phyloP scores from a whole-genome alignment of 2,888 invertebrate genomes.

The Dasypogon diadema region DNA sequence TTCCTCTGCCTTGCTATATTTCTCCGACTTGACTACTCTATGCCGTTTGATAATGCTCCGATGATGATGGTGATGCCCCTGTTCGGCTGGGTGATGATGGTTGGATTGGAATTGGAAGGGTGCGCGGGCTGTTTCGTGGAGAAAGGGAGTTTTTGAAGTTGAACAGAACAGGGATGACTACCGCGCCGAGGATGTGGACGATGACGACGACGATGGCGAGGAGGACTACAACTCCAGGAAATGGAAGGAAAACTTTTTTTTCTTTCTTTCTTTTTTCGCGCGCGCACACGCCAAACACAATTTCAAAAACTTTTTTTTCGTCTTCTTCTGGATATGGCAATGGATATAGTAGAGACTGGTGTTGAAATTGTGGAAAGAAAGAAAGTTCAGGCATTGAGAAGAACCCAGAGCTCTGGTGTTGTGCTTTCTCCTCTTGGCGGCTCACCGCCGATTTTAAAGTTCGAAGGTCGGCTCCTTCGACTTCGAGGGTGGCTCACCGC shows the following conservation, averaged over 20 bases:
- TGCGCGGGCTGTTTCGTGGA: neutral
- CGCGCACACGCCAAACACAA: neutral
- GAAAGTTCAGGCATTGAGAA: no score
- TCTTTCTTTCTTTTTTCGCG: neutral
- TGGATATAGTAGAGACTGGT: no score
- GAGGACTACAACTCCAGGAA: neutral
- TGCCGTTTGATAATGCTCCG: neutral
- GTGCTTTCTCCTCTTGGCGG: neutral
- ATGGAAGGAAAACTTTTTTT: neutral
- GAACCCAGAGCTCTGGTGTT: neutral
- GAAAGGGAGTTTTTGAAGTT: neutral
- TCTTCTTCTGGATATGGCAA: no score
- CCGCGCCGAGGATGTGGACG: no score
- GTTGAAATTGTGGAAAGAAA: no score
- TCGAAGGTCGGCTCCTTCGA: conserved; percentile 2
- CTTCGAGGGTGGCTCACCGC: neutral
- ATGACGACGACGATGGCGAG: neutral
- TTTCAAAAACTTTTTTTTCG: neutral
- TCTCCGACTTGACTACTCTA: conserved; percentile 20
- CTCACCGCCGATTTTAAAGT: neutral
- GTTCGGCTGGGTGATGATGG: neutral
- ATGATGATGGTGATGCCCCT: conserved; percentile 1
- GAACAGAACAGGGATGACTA: no score
- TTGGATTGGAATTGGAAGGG: neutral
- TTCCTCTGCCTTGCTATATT: conserved; percentile 11